Base-by-base conservation (phyloP, 2,113 vertebrate genomes). In the Ameiurus melas region DNA sequence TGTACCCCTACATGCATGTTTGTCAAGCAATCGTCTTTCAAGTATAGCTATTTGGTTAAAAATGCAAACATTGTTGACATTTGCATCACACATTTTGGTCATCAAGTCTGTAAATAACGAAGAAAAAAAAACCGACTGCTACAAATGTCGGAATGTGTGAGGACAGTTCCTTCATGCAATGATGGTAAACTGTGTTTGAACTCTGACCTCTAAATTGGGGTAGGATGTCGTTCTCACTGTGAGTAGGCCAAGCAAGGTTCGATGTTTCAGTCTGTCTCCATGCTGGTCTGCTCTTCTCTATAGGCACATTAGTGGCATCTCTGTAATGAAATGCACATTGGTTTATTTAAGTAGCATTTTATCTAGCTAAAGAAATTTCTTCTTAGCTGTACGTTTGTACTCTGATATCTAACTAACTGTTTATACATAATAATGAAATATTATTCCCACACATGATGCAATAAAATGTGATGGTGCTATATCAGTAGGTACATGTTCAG, bases 281-380 rank as follows among this genome's bases (percentile, higher is more conserved):
- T 86, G 94, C 75, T 94, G 95, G 90, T 97, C 97, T 36, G 96
- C n/a, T 97, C 93, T 97, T 98, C 93, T 98, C 97, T 83, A 98
- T 98, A 70, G 97, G 97, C 25, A 98, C 91, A 57, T 98, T 98
- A 77, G 97, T 98, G 51, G 97, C 94, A 96, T 95, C 90, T 97
- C 97, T 98, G 86, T 78, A 86, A 86, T 33, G 33, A 68, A 86
- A 87, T 19, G 27, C 47, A 58, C 53, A 53, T 58, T 20, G 57
- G 70, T 82, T 58, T 12, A 71, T 22, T 2, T 36, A 36, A 36
- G 36, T 36, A 83, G n/a, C n/a, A n/a, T n/a, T n/a, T n/a, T n/a
- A n/a, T n/a, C n/a, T n/a, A 22, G n/a, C 60, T 2, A 27, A 64
- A 84, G 5, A 83, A 43, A 60, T 36, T 4, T 60, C 27, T n/a